A percentile compares a stretch with the other conserved stretches of the same genome.
phyloP scores from a whole-genome alignment of 2,888 invertebrate genomes.

The Copidosoma aretas region DNA sequence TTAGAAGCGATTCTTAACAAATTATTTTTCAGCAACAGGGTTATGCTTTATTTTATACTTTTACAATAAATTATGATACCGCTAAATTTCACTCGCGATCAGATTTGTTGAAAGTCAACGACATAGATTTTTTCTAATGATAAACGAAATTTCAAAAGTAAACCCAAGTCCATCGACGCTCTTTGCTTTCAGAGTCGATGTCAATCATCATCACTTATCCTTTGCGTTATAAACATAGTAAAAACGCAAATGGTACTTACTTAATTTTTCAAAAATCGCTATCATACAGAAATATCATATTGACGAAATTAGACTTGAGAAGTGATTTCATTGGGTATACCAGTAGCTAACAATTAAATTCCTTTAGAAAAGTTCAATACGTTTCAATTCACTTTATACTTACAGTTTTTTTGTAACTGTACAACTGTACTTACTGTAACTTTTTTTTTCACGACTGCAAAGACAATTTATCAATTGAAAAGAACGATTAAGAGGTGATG shows the following conservation, averaged over 20 bases:
- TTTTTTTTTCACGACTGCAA: not conserved
- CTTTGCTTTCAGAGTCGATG: conserved; percentile 6
- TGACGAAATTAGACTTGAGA: conserved; percentile 1
- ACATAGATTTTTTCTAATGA: not conserved
- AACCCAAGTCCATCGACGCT: conserved; percentile 9
- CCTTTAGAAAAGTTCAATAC: conserved; percentile 14
- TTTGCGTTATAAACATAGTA: conserved; percentile 29
- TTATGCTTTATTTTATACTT: conserved; percentile 57
- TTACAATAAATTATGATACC: conserved; percentile 47
- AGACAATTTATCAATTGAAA: conserved; percentile 27
- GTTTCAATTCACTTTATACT: conserved; percentile 1
- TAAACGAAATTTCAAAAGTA: conserved; percentile 16
- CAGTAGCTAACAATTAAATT: conserved; percentile 9
- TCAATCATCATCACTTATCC: conserved; percentile 12
- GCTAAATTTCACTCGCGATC: conserved; percentile 30
- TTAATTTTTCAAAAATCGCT: conserved; percentile 10
- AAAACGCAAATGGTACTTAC: conserved; percentile 28
- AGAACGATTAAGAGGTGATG: conserved; percentile 6
- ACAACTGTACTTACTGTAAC: conserved; percentile 18
- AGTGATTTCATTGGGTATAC: conserved; percentile 9
- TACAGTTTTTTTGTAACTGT: conserved; percentile 16
- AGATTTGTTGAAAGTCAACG: not conserved
- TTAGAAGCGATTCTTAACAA: conserved; percentile 52
- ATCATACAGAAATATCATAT: conserved; percentile 7
- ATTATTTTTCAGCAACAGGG: conserved; percentile 53